Evolutionary conservation across 1,140 invertebrate genomes (phyloP), one percentile per base, ranked within the genome.

Genomic region (Drosophila nikananu): DNA sequence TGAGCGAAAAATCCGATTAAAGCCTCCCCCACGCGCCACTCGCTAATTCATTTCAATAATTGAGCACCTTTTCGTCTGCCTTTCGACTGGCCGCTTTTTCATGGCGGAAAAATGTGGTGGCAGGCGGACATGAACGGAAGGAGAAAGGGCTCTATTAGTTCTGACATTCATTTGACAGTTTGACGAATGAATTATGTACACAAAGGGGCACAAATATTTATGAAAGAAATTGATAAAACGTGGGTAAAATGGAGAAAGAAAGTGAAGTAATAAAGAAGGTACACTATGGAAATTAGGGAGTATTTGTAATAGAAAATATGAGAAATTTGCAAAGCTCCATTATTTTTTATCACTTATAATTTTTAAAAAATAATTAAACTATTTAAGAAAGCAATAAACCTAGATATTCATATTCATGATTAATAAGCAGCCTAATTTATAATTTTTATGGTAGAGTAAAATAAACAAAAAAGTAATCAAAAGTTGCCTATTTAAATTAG

Each of bases 101-200:
- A 35, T 35, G 27, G 21, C 30, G 21, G 39, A 42, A 62, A 42
- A 42, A 23, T 23, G 54, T 23, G 17, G 41, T 9, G 5, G 52
- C 17, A 10, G 32, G 25, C 23, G 15, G 21, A 13, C 35, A 9
- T 25, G 25, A 32, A 17, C 13, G 44, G 30, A 25, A 19, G 60
- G 67, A 32, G 27, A 37, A 52, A 49, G 46, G 15, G 42, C 49
- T 55, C 77, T 65, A 72, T 79, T 79, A 80, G 55, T 65, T 80
- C 60, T 80, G 77, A 80, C 77, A 80, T 80, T 80, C 67, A 80
- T 80, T 80, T 80, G 77, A 80, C 77, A 80, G 77, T 80, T 80
- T 80, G 76, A 80, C 78, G 77, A 80, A 79, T 80, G 76, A 80
- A 80, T 80, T 80, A 80, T 59, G 67, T 49, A 54, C 58, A 79